A percentile compares a stretch with the other conserved stretches of the same genome.
These are phyloP conservation scores for Hydrozoanthus tunicans DNA, from an alignment of 64 coral and sea anemone genomes.

Conservation along the genomic window DNA sequence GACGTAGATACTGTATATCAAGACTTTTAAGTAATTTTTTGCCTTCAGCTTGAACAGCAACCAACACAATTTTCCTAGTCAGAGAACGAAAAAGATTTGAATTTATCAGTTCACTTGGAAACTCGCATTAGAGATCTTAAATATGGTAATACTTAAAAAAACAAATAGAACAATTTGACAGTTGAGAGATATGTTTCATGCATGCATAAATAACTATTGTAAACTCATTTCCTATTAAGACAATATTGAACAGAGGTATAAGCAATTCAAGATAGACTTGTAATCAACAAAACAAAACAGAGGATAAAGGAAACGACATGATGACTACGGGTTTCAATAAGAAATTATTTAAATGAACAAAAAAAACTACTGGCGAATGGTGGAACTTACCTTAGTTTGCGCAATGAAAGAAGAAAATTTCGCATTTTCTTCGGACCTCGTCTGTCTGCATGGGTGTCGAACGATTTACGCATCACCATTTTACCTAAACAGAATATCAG, in stretches of 20 bases:
- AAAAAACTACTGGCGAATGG: background rate
- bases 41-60: constrained; percentile 25
- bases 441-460: constrained; percentile 21
- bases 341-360: background rate
- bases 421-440: constrained; percentile 9
- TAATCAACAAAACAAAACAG: no score
- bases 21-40: background rate
- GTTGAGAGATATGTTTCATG: no score
- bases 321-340: background rate
- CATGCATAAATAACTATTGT: no score
- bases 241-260: no score
- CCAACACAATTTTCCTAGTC: constrained; percentile 28
- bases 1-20: constrained; percentile 19
- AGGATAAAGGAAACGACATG: no score
- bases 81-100: background rate
- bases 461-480: constrained; percentile 36
- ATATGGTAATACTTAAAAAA: background rate
- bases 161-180: no score
- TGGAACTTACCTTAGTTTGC: background rate
- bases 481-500: background rate
- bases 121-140: background rate
- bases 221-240: no score
- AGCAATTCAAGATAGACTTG: no score
- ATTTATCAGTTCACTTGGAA: no score
- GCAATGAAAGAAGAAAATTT: background rate